phyloP scores from a whole-genome alignment of 2,797 vertebrate genomes.

The Chaenodraco wilsoni region DNA sequence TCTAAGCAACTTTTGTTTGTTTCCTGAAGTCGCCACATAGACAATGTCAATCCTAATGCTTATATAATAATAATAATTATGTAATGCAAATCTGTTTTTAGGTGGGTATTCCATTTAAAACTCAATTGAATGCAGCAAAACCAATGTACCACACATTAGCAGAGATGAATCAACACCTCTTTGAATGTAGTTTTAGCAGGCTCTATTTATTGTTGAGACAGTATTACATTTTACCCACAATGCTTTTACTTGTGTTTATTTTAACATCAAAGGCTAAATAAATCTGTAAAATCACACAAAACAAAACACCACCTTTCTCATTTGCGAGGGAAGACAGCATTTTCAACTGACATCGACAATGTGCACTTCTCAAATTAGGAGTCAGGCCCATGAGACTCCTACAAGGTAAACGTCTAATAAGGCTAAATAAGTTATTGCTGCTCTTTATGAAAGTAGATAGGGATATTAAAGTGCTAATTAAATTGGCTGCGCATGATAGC shows the following conservation, averaged over 20 bases:
- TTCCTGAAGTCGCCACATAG: no score
- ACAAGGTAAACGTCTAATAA: conserved; percentile 73
- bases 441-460: conserved; percentile 65
- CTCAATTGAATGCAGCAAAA: conserved; percentile 1
- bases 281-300: conserved; percentile 7
- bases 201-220: conserved; percentile 5
- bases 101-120: neutral
- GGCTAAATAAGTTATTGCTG: conserved; percentile 73
- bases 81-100: no score
- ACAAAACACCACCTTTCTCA: neutral
- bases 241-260: neutral
- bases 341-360: conserved; percentile 53
- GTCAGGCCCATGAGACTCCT: conserved; percentile 59
- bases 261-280: neutral
- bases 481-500: conserved; percentile 67
- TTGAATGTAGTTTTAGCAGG: conserved; percentile 3
- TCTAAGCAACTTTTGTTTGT: no score
- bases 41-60: neutral
- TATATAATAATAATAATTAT: neutral
- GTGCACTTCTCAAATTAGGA: conserved; percentile 63
- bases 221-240: neutral
- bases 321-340: conserved; percentile 9
- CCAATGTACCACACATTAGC: conserved; percentile 5
- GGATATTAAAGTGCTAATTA: conserved; percentile 76
- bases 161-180: conserved; percentile 19